Evolutionary conservation across 1,140 invertebrate genomes (phyloP).

Genomic region (Drosophila watanabei): DNA sequence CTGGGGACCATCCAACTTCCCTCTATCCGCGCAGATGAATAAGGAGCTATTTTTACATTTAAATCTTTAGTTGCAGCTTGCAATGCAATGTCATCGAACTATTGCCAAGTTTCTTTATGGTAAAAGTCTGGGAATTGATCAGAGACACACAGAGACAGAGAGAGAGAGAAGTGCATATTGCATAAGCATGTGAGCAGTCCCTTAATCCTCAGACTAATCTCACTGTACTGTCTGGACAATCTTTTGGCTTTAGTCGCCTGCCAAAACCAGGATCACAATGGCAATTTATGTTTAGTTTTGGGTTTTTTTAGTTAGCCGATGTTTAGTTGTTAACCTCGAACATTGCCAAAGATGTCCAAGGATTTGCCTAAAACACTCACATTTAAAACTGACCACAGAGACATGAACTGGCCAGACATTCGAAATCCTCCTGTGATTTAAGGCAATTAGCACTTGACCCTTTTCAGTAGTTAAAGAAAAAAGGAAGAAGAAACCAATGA

Average conservation of each 20-base stretch:
- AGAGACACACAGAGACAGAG: not conserved
- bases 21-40: slow-evolving; percentile 72
- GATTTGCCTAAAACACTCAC: slow-evolving; percentile 51
- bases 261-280: slow-evolving; percentile 57
- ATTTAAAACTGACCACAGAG: slow-evolving; percentile 51
- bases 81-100: slow-evolving; percentile 77
- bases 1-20: slow-evolving; percentile 9
- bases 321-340: slow-evolving; percentile 51
- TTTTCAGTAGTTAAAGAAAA: slow-evolving; percentile 3
- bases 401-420: slow-evolving; percentile 54
- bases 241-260: slow-evolving; percentile 37
- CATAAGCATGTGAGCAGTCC: slow-evolving; percentile 52
- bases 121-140: slow-evolving; percentile 41
- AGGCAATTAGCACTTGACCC: slow-evolving; percentile 77
- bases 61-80: slow-evolving; percentile 70
- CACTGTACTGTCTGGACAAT: slow-evolving; percentile 13
- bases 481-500: slow-evolving; percentile 52
- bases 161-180: slow-evolving; percentile 37
- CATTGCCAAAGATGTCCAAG: slow-evolving; percentile 56
- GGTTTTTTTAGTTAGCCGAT: slow-evolving; percentile 32
- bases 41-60: slow-evolving; percentile 85
- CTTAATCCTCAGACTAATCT: slow-evolving; percentile 55
- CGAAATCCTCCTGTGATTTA: slow-evolving; percentile 78
- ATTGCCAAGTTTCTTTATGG: slow-evolving; percentile 64
- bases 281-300: slow-evolving; percentile 47